phyloP scores from a whole-genome alignment of 2,888 invertebrate genomes.

The Sesamia inferens region DNA sequence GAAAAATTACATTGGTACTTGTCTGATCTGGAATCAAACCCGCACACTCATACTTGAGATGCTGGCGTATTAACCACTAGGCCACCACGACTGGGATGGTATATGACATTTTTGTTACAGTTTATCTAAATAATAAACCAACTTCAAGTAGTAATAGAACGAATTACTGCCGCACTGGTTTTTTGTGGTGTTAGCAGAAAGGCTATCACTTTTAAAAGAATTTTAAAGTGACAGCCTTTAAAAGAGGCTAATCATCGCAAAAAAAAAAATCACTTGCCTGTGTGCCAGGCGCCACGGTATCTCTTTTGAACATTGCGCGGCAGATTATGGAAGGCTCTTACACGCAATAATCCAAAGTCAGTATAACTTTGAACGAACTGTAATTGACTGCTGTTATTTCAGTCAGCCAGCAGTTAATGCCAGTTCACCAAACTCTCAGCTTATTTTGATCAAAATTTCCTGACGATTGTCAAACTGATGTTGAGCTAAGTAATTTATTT shows the following conservation, averaged over 20 bases:
- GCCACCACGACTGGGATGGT: too few species aligned
- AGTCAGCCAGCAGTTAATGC: background rate
- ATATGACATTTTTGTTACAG: too few species aligned
- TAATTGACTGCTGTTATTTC: background rate
- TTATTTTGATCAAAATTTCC: background rate
- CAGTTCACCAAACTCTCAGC: background rate
- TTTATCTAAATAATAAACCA: background rate
- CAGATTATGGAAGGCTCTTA: too few species aligned
- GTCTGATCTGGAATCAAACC: too few species aligned
- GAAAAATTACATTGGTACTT: too few species aligned
- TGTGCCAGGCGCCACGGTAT: too few species aligned
- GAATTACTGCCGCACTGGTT: background rate
- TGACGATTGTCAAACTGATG: background rate
- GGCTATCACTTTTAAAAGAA: background rate
- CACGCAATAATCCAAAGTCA: background rate
- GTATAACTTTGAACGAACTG: background rate
- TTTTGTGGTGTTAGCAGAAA: too few species aligned
- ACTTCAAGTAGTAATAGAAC: background rate
- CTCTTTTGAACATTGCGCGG: too few species aligned
- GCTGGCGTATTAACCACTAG: too few species aligned
- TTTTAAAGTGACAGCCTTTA: too few species aligned
- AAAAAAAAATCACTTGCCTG: too few species aligned
- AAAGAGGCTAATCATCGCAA: background rate
- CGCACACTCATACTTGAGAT: too few species aligned
- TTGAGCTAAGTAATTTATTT: background rate